Evolutionary conservation across 1,140 invertebrate genomes (phyloP).

Genomic region (Globodera ellingtonae): DNA sequence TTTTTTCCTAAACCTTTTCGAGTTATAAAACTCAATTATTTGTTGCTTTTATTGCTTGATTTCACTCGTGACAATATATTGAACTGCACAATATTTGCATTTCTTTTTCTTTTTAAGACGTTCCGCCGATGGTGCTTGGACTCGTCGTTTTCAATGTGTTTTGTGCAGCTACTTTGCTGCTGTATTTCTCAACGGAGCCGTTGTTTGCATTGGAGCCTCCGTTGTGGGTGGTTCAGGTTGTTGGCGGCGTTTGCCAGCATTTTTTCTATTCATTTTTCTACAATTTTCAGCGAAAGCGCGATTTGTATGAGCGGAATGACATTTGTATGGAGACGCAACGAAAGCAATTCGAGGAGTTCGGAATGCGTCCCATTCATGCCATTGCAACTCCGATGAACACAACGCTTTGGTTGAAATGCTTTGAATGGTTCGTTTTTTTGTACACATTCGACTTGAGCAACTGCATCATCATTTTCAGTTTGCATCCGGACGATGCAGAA

Average conservation of each 20-base stretch:
- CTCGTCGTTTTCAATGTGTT: neutral
- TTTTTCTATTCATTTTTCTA: neutral
- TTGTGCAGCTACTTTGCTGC: neutral
- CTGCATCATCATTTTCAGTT: neutral
- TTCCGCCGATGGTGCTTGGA: neutral
- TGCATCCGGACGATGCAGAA: conserved; percentile 28
- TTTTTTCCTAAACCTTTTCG: too few species aligned
- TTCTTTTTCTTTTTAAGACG: neutral
- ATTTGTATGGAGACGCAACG: conserved; percentile 13
- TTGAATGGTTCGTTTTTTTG: conserved; percentile 8
- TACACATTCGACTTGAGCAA: neutral
- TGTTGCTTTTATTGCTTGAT: too few species aligned
- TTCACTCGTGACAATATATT: too few species aligned
- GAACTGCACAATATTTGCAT: too few species aligned
- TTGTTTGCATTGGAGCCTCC: neutral
- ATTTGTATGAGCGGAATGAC: conserved; percentile 23
- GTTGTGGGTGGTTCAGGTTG: neutral
- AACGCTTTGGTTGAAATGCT: conserved; percentile 12
- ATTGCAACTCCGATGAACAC: conserved; percentile 11
- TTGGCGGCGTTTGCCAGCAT: neutral
- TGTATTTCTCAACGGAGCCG: neutral
- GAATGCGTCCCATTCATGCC: conserved; percentile 2
- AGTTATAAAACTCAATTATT: too few species aligned
- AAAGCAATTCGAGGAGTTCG: conserved; percentile 1
- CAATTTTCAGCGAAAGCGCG: conserved; percentile 16